Evolutionary conservation across 1,140 invertebrate genomes (phyloP), one percentile per base, ranked within the genome.

Genomic region (Ptiloglossa arizonensis): DNA sequence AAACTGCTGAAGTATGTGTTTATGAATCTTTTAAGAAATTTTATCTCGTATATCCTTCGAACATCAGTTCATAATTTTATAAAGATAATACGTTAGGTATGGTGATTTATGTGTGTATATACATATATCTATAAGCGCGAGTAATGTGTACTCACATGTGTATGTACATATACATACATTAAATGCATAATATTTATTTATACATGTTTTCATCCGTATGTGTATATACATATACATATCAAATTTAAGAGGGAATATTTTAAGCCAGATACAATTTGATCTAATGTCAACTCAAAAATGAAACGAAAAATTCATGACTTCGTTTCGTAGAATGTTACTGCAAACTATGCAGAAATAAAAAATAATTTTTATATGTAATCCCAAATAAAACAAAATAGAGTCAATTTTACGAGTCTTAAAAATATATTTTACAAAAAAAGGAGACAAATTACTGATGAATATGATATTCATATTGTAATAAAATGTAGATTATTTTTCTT

Each of bases 191-290:
- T 54, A 73, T 54, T 62, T 64, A 32, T 64, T 62, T 64, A 44
- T 66, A 41, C 44, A 73, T 17, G 41, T 56, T 52, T 48, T 38
- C 38, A 24, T 52, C 54, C 57, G 46, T 38, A 63, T 38, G 46
- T 50, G 44, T 38, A 44, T 27, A 70, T 72, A 50, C 46, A 64
- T 27, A 72, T 62, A 60, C 29, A 44, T 64, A 81, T 54, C 48
- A 22, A 72, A 72, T 70, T 70, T 38, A 69, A 56, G 29, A 46
- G 32, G 60, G 38, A 60, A 64, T 1, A 48, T 44, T 29, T 52
- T 38, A 17, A 19, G 19, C 27, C 38, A 44, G 24, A 60, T 38
- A n/a, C 15, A 15, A 52, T 50, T 48, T 32, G 32, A 69, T 11
- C 11, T 50, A 41, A 67, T 74, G 27, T 35, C 15, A 74, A 59